Evolutionary conservation across 2,888 invertebrate species (phyloP), one percentile per base, ranked within the genome.

Genomic region (Netelia fuscicornis): DNA sequence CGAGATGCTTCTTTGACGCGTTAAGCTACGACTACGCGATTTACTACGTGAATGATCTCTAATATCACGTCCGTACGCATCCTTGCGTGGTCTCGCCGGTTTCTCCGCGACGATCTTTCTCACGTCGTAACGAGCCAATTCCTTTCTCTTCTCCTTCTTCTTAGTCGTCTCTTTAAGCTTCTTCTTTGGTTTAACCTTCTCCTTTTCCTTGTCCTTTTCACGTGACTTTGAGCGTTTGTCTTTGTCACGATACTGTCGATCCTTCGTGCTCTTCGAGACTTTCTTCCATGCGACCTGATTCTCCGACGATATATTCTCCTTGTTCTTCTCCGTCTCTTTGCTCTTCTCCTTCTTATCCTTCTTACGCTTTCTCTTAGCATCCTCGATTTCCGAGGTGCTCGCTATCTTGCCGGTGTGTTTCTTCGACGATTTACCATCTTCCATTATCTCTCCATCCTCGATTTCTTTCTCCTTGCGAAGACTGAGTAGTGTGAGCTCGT

Each of bases 71-170:
- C 97, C 97, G 94, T 97, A 97, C 72, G 96, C 96, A 93, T 97
- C 97, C 93, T 96, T 97, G 77, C 95, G 94, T 52, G 95, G 94
- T 81, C 95, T 94, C 65, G 90, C 89, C 0, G 96, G 95, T 88
- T 96, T 96, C 86, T 96, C 96, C 5, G 96, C 95, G 9, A 98
- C 96, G 54, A 98, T 94, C 85, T 96, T 96, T 58, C 98, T 95
- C 10, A 98, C 98, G 94, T 98, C 97, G 92, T 98, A 98, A 2
- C 98, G 95, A 89, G 97, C 97, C 71, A 98, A 94, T 90, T 98
- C 98, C 90, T 97, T 96, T 17, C 97, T 95, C 90, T 96, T 97
- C 77, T 95, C 95, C 86, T 95, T 95, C 88, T 94, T 95, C 82
- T 94, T 94, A 86, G 89, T 87, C 0, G 90, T 86, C 83, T 92